Percentiles rank a stretch among this genome's conserved stretches.
phyloP scores from a whole-genome alignment of 2,113 vertebrate genomes.

The Lates calcarifer region DNA sequence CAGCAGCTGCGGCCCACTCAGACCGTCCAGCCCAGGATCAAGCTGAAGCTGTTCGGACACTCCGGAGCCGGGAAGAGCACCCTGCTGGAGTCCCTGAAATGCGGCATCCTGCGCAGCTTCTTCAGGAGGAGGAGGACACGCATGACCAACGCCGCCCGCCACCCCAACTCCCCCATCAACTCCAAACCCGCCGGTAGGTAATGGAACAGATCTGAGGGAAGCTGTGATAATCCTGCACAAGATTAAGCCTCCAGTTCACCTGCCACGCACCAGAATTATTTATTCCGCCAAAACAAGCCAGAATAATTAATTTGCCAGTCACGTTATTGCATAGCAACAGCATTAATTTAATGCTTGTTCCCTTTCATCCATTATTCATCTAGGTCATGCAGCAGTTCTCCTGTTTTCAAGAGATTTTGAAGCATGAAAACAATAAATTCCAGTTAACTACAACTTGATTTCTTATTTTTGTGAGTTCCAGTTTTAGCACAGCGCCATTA shows the following conservation, averaged over 20 bases:
- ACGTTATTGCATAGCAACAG: neutral
- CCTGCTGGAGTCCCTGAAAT: conserved; percentile 95
- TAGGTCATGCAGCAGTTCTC: neutral
- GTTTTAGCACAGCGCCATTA: no score
- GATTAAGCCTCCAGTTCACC: conserved; percentile 7
- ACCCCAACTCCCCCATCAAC: conserved; percentile 92
- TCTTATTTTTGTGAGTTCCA: no score
- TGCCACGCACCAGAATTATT: neutral
- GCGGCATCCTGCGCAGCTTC: conserved; percentile 95
- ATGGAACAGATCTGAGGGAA: neutral
- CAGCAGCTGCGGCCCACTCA: conserved; percentile 93
- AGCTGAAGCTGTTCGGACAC: conserved; percentile 95
- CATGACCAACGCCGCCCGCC: conserved; percentile 87
- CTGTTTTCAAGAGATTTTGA: conserved; percentile 7
- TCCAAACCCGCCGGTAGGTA: conserved; percentile 91
- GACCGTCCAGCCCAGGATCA: conserved; percentile 90
- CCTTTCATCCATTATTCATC: neutral
- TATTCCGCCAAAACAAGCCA: neutral
- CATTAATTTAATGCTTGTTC: neutral
- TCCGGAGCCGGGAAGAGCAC: conserved; percentile 92
- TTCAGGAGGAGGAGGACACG: conserved; percentile 93
- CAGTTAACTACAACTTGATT: neutral
- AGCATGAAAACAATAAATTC: neutral
- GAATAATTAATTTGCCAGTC: neutral
- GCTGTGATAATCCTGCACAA: neutral